Evolutionary conservation across 2,797 vertebrate species (phyloP).

Genomic region (Lacerta bilineata): DNA sequence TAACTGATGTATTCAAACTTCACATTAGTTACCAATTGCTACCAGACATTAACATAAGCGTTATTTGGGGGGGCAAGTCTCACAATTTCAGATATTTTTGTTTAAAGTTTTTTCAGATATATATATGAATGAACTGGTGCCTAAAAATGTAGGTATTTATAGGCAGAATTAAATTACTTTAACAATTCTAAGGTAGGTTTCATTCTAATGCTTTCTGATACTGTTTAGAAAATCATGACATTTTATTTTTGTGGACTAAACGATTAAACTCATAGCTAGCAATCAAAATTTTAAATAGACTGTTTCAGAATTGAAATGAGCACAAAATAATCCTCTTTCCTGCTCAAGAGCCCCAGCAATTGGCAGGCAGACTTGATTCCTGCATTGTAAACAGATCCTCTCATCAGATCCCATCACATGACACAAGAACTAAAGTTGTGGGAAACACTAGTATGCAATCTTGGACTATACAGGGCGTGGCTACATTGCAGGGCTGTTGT

Average conservation of each 20-base stretch:
- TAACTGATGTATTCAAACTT: constrained; percentile 37
- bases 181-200: constrained; percentile 66
- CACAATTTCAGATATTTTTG: constrained; percentile 62
- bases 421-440: neutral
- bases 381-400: neutral
- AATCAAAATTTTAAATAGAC: constrained; percentile 68
- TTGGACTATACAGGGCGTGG: neutral
- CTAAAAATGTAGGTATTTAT: constrained; percentile 76
- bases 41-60: neutral
- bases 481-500: neutral
- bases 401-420: neutral
- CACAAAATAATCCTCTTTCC: too few relatives aligned
- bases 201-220: constrained; percentile 73
- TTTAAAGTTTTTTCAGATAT: constrained; percentile 73
- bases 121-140: constrained; percentile 63
- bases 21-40: constrained; percentile 29
- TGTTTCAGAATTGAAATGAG: constrained; percentile 49
- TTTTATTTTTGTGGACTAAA: constrained; percentile 66
- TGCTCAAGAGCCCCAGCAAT: too few relatives aligned
- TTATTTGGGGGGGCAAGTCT: constrained; percentile 12
- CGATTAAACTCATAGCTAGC: constrained; percentile 61
- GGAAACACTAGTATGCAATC: too few relatives aligned
- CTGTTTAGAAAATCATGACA: constrained; percentile 65
- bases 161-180: constrained; percentile 70
- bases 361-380: neutral